phyloP scores from a whole-genome alignment of 2,113 vertebrate genomes.

The Silurus asotus region DNA sequence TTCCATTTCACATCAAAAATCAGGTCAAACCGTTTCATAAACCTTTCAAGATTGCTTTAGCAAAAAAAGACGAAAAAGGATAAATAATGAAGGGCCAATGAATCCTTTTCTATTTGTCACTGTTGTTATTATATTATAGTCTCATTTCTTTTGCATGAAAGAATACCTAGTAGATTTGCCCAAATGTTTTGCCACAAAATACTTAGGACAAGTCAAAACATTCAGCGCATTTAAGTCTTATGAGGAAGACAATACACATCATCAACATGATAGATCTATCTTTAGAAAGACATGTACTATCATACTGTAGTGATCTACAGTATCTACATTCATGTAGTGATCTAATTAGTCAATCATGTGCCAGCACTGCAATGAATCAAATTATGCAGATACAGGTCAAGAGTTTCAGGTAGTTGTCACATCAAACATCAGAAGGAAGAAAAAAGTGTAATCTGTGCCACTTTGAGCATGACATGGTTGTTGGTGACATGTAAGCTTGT shows the following conservation, averaged over 20 bases:
- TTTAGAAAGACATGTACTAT: background rate
- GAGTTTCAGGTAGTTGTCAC: no score
- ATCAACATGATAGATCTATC: background rate
- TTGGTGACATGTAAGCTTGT: no score
- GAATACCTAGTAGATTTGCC: background rate
- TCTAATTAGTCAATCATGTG: no score
- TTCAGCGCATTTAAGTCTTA: background rate
- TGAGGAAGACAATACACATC: background rate
- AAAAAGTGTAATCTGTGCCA: no score
- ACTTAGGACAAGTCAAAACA: background rate
- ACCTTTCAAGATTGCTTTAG: conserved; percentile 26
- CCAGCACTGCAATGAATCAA: no score
- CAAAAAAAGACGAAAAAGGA: conserved; percentile 2
- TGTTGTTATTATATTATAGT: background rate
- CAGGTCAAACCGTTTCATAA: conserved; percentile 47
- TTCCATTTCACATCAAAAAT: conserved; percentile 47
- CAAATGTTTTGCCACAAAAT: background rate
- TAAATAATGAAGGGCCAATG: conserved; percentile 16
- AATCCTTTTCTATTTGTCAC: background rate
- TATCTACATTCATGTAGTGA: no score
- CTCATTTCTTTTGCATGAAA: background rate
- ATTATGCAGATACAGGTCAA: no score
- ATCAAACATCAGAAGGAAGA: no score
- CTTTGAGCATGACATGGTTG: no score
- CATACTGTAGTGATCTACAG: background rate